Base-by-base conservation (phyloP, 2,888 invertebrate species). In the Xylocampa areola region DNA sequence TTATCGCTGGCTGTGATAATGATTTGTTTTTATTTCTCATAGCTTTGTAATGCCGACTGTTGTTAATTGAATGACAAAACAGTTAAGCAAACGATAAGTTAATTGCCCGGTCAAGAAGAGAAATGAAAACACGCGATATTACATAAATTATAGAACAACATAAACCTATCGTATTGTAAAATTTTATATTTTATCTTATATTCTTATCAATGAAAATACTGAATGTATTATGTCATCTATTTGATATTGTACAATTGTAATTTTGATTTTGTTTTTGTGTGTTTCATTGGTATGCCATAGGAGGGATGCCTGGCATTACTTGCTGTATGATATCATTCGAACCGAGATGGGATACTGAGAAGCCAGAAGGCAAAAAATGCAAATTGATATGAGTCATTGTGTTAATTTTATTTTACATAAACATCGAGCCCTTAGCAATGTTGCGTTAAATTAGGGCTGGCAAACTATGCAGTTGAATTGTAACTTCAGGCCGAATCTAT, bases 21-120 rank as follows among this genome's bases (percentile, higher is more conserved):
- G 81, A 78, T 82, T 84, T 86, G 84, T 86, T 87, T 86, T 86
- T 85, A 82, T 81, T 85, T 80, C 78, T 57, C 75, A 75, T 68
- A 72, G 78, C 82, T 82, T 85, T 84, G 83, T 75, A 71, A 66
- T 60, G 66, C 79, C 81, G 80, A 69, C 77, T 71, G 66, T 63
- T 55, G 57, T 65, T 77, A 72, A 80, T 81, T 82, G 68, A 62
- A 76, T 77, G 71, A 55, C 68, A 72, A 58, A 64, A 68, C 45
- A 60, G 74, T 76, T 81, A 81, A 77, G 62, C 44, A 45, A 71
- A 64, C 66, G 66, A 74, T 66, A 45, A 40, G 25, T 51, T 58
- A 44, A 60, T 59, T 39, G 48, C 45, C 48, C 39, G 49, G 41
- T 47, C 58, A 70, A 49, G 40, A 30, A 39, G 39, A 33, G 40